A percentile compares a stretch with the other conserved stretches of the same genome.
Evolutionary conservation across 2,888 invertebrate genomes (phyloP).

Genomic region (Choristoneura rosaceana): DNA sequence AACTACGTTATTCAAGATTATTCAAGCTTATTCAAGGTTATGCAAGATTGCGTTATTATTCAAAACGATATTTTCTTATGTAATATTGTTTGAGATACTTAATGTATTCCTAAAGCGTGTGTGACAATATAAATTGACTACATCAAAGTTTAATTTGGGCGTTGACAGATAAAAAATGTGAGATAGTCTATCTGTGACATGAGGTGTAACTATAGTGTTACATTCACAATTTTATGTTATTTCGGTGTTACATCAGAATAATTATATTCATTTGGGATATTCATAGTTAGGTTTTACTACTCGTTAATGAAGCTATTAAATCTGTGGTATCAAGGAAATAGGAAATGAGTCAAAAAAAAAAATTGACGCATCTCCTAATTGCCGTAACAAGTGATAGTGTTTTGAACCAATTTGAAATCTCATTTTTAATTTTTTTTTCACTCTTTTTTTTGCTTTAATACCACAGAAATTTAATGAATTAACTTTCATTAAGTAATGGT

Average conservation of each 20-base stretch:
- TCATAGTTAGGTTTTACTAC: background rate
- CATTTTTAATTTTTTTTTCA: no score
- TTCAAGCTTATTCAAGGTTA: no score
- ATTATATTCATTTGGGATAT: background rate
- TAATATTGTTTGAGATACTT: conserved; percentile 13
- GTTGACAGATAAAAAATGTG: conserved; percentile 37
- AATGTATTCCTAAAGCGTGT: conserved; percentile 16
- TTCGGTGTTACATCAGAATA: background rate
- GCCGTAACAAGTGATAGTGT: no score
- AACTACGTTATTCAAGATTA: no score
- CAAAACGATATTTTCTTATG: background rate
- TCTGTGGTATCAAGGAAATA: no score
- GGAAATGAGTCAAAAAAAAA: no score
- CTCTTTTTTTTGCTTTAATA: no score
- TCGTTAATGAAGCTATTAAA: background rate
- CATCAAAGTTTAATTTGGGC: conserved; percentile 35
- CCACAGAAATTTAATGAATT: background rate
- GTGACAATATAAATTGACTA: conserved; percentile 35
- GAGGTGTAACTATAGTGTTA: background rate
- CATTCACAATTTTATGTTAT: background rate
- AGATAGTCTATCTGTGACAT: background rate
- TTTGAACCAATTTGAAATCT: no score
- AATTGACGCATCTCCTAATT: no score
- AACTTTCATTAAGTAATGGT: no score
- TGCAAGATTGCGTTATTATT: background rate